Base-by-base conservation (phyloP, 2,113 vertebrate genomes). In the Nothocercus nigrocapillus region DNA sequence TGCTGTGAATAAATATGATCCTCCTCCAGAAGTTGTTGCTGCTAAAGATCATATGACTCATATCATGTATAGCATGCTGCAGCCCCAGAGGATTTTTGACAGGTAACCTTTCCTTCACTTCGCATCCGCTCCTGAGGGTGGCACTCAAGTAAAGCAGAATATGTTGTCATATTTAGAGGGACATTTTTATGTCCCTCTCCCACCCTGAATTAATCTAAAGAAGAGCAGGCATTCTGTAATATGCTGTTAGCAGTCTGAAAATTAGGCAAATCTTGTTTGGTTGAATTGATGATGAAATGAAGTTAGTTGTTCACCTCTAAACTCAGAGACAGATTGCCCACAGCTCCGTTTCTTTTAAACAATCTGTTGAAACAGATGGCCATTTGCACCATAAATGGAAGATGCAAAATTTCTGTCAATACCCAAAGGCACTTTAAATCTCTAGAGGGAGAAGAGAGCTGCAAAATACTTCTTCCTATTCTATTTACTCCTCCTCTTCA, bases 21-120 rank as follows among this genome's bases (percentile, higher is more conserved):
- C 99, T 88, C 98, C 99, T 36, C 93, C 98, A 28, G 99, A 99
- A 82, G 97, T 99, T 47, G 94, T 99, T 11, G 99, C 99, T 8
- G 98, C 98, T 56, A 95, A 83, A 53, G 98, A 99, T 94, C 99
- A 99, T 97, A 98, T 98, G 97, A 98, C 92, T 34, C 98, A 99
- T 0, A 22, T 99, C 20, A 94, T 98, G 76, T 97, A 97, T 88
- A 97, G 98, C 82, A 14, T 98, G 83, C 96, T 93, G 96, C 99
- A 99, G 94, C 98, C 99, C 1, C 99, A 99, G 94, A 93, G 96
- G 32, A 94, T 99, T 63, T 98, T 98, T 74, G 97, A 98, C 97
- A 99, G 99, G 99, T 99, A 95, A 88, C 53, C 40, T 11, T 8
- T 1, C 44, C 34, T 69, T 64, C 53, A 32, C 17, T 66, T 77